A percentile compares a stretch with the other conserved stretches of the same genome.
These are phyloP conservation scores for Nycticorax nycticorax DNA, from an alignment of 2,113 vertebrate genomes.

Conservation along the genomic window DNA sequence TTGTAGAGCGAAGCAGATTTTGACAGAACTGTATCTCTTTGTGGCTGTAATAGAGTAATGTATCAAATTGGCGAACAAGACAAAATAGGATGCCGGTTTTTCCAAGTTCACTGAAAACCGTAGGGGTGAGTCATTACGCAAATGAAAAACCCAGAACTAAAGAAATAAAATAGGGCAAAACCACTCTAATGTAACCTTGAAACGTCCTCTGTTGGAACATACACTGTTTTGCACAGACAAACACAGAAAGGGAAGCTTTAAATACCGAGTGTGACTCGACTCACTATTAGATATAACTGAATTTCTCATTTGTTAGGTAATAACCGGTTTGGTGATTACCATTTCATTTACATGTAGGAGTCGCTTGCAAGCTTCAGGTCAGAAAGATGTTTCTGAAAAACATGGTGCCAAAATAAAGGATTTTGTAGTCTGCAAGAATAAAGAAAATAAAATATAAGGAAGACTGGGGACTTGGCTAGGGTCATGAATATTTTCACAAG, in stretches of 20 bases:
- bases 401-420: neutral
- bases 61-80: neutral
- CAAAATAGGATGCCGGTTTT: neutral
- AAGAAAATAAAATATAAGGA: neutral
- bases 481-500: constrained; percentile 7
- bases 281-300: neutral
- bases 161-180: neutral
- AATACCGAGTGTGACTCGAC: neutral
- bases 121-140: neutral
- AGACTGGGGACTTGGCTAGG: neutral
- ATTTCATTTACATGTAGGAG: neutral
- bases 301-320: neutral
- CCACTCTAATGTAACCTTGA: neutral
- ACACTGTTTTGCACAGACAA: neutral
- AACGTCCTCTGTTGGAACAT: neutral
- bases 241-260: neutral
- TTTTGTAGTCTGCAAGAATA: neutral
- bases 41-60: neutral
- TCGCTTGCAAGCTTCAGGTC: neutral
- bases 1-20: constrained; percentile 12
- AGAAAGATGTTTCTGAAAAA: neutral
- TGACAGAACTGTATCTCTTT: constrained; percentile 22
- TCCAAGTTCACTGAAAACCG: neutral
- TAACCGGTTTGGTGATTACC: neutral
- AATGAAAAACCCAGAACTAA: neutral